Base-by-base conservation (phyloP, 2,797 vertebrate species). In the Paramormyrops hopkinsi region DNA sequence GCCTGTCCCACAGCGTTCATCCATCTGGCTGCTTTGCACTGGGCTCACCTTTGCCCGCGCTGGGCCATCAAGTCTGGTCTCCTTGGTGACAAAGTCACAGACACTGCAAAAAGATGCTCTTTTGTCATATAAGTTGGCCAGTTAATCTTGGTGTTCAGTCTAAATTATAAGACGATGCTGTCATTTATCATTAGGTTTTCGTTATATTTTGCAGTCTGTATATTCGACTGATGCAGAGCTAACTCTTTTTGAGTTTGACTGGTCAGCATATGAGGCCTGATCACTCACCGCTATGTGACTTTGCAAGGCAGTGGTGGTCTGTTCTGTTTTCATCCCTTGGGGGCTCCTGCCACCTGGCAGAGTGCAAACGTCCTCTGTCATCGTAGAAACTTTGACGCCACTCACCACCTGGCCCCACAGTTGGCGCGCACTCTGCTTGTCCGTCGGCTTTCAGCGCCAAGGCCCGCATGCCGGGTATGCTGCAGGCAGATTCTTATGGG, bases 291-390 rank as follows among this genome's bases (percentile, higher is more conserved):
- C 69, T 33, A 76, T 41, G 69, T 76, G 69, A 76, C 69, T 76
- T 76, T 76, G 69, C 69, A 19, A 17, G 69, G 69, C 69, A 41
- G 14, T 76, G 69, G 69, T 37, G 69, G 69, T 76, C 69, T 76
- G 69, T 76, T 41, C 69, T 76, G 69, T 76, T 76, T 76, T 41
- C 69, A 7, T 76, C 69, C 69, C 69, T 76, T 17, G 33, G 69
- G 69, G 69, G 69, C 69, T 41, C 5, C 69, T 76, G 69, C 69
- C 69, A 76, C 69, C 69, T 76, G 69, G 69, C 69, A 76, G 69
- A 76, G 69, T 76, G 69, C 69, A 76, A 76, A 76, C 33, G 69
- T 76, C 69, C 69, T 76, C 69, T 76, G 69, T 76, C 69, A 76
- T 17, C 33, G 33, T 76, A 41, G 33, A 76, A 41, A 76, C 33